Evolutionary conservation across 2,888 invertebrate species (phyloP), one percentile per base, ranked within the genome.

Genomic region (Drosophila neonasuta): DNA sequence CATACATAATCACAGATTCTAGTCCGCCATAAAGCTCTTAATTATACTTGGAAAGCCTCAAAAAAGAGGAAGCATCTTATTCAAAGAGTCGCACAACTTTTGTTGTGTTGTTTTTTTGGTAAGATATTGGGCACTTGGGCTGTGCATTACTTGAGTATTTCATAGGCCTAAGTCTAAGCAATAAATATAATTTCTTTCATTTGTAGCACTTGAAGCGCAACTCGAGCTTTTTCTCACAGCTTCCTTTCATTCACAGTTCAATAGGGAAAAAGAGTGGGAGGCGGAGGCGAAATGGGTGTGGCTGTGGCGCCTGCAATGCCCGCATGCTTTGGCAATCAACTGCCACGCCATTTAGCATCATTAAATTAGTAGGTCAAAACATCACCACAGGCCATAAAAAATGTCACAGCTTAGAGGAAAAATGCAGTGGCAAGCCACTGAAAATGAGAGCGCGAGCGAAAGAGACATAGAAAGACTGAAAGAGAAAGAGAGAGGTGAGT

Each of bases 311-410:
- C 62, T 72, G 17, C 44, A 57, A 56, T 17, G 55, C 85, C 80
- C 82, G 87, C 81, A 81, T 85, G 87, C 74, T 74, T 63, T 60
- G 68, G 77, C 79, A 85, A 81, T 81, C 81, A 81, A 85, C 79
- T 85, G 82, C 63, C 71, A 76, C 77, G 71, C 83, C 87, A 81
- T 81, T 87, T 81, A 81, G 83, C 80, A 81, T 87, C 82, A 81
- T 87, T 81, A 81, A 81, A 81, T 81, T 87, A 81, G 74, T 81
- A 66, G 81, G 81, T 87, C 86, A 87, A 85, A 87, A 82, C 86
- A 81, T 76, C 81, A 79, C 58, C 85, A 85, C 69, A 85, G 80
- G 86, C 86, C 74, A 81, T 81, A 81, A 81, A 81, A 81, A 85
- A 85, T 81, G 87, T 82, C 87, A 87, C 86, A 87, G 79, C 72